Evolutionary conservation across 2,797 vertebrate genomes (phyloP).

Genomic region (Acrossocheilus fasciatus): DNA sequence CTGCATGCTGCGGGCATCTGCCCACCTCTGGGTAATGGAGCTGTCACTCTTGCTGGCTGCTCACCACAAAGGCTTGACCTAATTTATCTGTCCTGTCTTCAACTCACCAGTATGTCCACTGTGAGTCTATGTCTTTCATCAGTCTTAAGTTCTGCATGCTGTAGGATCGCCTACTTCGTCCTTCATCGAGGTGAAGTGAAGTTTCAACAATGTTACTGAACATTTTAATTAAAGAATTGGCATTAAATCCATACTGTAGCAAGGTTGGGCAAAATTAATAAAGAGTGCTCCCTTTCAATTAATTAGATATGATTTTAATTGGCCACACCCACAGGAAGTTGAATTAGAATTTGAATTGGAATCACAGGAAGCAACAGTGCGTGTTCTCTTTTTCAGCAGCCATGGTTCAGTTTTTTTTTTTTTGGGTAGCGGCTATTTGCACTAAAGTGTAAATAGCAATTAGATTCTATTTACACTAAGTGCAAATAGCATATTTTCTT

Average conservation of each 20-base stretch:
- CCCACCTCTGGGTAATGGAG: conserved; percentile 69
- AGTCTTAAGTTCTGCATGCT: conserved; percentile 28
- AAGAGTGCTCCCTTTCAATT: background rate
- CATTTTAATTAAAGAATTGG: background rate
- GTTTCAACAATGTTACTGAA: background rate
- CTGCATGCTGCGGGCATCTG: conserved; percentile 69
- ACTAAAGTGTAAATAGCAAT: too few relatives aligned
- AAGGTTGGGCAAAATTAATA: background rate
- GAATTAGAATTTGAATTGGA: background rate
- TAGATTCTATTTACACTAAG: too few relatives aligned
- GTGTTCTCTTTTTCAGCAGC: background rate
- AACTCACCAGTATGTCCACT: conserved; percentile 54
- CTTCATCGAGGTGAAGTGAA: background rate
- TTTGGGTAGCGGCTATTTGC: too few relatives aligned
- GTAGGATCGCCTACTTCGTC: conserved; percentile 1
- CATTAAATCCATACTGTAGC: background rate
- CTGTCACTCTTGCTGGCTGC: conserved; percentile 65
- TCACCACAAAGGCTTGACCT: conserved; percentile 61
- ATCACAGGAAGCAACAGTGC: background rate
- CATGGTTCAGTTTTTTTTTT: background rate
- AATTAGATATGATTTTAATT: background rate
- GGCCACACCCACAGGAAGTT: background rate
- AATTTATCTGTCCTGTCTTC: conserved; percentile 63
- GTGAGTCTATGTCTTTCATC: conserved; percentile 36
- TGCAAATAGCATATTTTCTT: too few relatives aligned